phyloP scores from a whole-genome alignment of 2,888 invertebrate species.

The Dicyrtoma fusca region DNA sequence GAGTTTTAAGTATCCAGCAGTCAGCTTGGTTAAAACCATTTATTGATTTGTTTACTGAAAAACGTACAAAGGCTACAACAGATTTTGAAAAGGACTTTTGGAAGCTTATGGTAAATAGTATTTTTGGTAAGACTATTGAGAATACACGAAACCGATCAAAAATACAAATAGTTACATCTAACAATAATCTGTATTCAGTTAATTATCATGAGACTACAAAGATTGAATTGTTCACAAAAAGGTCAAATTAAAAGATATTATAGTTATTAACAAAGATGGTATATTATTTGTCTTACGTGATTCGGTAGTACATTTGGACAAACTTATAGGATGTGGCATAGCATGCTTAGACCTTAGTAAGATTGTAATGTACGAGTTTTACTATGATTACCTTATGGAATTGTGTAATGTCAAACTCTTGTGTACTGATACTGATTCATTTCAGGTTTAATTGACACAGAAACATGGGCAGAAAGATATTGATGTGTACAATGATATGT shows the following conservation, averaged over 20 bases:
- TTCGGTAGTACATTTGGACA: slow-evolving; percentile 39
- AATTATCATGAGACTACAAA: not conserved
- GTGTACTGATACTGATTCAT: not conserved
- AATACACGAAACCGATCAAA: not conserved
- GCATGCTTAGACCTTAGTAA: slow-evolving; percentile 55
- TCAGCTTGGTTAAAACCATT: slow-evolving; percentile 54
- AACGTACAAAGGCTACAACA: slow-evolving; percentile 53
- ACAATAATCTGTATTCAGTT: not conserved
- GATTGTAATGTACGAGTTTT: slow-evolving; percentile 55
- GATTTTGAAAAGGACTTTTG: slow-evolving; percentile 58
- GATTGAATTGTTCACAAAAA: slow-evolving; percentile 8
- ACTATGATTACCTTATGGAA: slow-evolving; percentile 51
- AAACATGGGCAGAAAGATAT: slow-evolving; percentile 34
- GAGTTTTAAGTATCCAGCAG: slow-evolving; percentile 52
- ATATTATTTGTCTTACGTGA: slow-evolving; percentile 48
- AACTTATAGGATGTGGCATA: slow-evolving; percentile 54
- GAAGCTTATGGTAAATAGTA: slow-evolving; percentile 57
- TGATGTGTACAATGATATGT: slow-evolving; percentile 46
- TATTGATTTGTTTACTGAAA: slow-evolving; percentile 55
- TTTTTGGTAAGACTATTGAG: slow-evolving; percentile 58
- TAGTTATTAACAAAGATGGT: slow-evolving; percentile 51
- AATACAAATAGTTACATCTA: not conserved
- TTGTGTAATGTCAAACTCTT: slow-evolving; percentile 45
- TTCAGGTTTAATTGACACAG: no score
- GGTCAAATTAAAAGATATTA: slow-evolving; percentile 3